Evolutionary conservation across 2,888 invertebrate species (phyloP).

Genomic region (Stenichneumon culpator): DNA sequence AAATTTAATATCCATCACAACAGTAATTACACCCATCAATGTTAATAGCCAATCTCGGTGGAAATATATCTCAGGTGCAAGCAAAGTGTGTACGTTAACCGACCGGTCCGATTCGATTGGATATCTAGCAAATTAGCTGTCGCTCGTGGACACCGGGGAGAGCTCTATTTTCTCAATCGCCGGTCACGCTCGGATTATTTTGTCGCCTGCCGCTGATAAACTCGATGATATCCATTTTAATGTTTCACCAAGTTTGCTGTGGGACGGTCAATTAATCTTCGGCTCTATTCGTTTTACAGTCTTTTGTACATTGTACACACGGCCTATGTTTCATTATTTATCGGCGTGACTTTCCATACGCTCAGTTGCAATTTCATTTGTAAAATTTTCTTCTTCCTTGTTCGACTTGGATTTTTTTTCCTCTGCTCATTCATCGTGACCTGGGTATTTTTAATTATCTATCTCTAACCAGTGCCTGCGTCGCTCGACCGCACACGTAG

Average conservation of each 20-base stretch:
- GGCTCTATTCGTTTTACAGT: slow-evolving; percentile 25
- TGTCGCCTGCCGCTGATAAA: slow-evolving; percentile 40
- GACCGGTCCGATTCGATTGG: slow-evolving; percentile 44
- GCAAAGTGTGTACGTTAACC: slow-evolving; percentile 20
- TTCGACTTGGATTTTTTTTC: background rate
- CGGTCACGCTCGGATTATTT: slow-evolving; percentile 58
- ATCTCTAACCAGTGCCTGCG: no score
- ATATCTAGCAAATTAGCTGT: slow-evolving; percentile 60
- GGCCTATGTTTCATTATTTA: background rate
- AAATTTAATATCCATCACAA: slow-evolving; percentile 35
- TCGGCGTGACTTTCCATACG: background rate
- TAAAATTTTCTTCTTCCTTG: background rate
- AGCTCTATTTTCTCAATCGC: slow-evolving; percentile 47
- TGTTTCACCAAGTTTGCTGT: slow-evolving; percentile 30
- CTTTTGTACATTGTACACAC: slow-evolving; percentile 49
- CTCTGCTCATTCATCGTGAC: background rate
- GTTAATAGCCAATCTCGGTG: slow-evolving; percentile 39
- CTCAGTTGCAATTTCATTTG: slow-evolving; percentile 4
- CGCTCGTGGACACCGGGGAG: slow-evolving; percentile 30
- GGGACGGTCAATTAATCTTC: slow-evolving; percentile 42
- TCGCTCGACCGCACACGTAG: no score
- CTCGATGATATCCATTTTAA: slow-evolving; percentile 26
- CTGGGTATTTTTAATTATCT: background rate
- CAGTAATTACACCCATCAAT: slow-evolving; percentile 57
- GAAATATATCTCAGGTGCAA: slow-evolving; percentile 3